Conservation (phyloP, 2,797 vertebrate species). For the Diglossa cyanea region DNA sequence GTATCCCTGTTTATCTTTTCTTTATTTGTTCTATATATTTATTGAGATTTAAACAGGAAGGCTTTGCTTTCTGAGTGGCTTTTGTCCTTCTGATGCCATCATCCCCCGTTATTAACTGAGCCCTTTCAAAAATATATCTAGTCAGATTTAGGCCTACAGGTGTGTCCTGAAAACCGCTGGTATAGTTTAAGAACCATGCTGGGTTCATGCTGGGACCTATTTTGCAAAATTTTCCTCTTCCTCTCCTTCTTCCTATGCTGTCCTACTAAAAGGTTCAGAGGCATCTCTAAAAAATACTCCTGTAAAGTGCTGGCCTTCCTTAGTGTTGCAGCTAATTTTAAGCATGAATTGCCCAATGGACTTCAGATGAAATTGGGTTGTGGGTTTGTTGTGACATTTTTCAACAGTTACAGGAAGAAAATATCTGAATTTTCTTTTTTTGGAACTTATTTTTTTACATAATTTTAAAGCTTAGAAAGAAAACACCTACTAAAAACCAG, state of each 20-base stretch:
- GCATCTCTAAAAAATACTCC: neutral
- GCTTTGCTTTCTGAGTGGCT: constrained; percentile 7
- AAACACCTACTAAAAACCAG: neutral
- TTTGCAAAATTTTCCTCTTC: constrained; percentile 49
- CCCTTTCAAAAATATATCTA: neutral
- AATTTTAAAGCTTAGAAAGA: neutral
- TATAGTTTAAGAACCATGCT: constrained; percentile 2
- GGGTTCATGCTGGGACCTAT: constrained; percentile 37
- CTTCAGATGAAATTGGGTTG: neutral
- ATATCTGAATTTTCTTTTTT: neutral
- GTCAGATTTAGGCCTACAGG: constrained; percentile 31
- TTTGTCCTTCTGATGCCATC: neutral
- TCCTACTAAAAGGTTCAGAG: neutral
- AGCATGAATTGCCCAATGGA: neutral
- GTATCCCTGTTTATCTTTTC: neutral
- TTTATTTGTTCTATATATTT: neutral
- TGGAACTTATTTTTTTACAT: neutral
- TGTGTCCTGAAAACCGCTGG: constrained; percentile 50
- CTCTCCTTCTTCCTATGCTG: constrained; percentile 3
- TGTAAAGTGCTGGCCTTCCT: neutral
- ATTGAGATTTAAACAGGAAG: constrained; percentile 22
- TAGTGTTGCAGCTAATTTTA: constrained; percentile 1
- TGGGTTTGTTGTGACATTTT: accelerated
- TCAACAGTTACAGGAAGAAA: neutral
- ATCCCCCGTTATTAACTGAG: neutral